These are phyloP conservation scores for Neofelis nebulosa DNA, from an alignment of 2,113 vertebrate genomes.

Conservation along the genomic window DNA sequence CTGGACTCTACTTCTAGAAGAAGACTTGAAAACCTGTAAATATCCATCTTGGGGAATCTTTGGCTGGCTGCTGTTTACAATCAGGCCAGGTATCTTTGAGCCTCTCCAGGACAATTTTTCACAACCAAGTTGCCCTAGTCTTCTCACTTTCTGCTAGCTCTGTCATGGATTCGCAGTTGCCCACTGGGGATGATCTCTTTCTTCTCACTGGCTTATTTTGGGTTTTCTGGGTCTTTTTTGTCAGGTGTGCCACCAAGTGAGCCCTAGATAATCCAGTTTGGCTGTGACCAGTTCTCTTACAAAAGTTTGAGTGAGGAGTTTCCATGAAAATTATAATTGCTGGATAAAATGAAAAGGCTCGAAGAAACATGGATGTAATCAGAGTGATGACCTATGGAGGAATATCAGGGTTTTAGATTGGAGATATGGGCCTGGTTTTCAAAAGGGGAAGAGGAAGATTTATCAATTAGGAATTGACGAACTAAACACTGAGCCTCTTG, in stretches of 20 bases:
- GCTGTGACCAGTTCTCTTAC: neutral
- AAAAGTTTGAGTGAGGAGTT: slow-evolving; percentile 11
- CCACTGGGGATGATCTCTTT: neutral
- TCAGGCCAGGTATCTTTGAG: neutral
- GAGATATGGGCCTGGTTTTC: neutral
- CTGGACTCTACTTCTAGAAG: neutral
- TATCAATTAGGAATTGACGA: neutral
- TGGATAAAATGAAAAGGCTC: neutral
- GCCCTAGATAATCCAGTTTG: neutral
- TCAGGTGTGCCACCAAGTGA: neutral
- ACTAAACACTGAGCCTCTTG: neutral
- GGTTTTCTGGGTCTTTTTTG: neutral
- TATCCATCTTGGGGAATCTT: neutral
- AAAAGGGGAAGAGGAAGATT: neutral
- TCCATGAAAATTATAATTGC: neutral
- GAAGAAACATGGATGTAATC: neutral
- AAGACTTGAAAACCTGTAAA: neutral
- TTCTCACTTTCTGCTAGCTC: neutral
- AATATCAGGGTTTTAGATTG: neutral
- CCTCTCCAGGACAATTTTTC: neutral
- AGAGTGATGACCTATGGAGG: neutral
- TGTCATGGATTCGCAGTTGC: neutral
- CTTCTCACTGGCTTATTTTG: neutral
- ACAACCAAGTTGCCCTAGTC: neutral
- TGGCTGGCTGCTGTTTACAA: neutral